A percentile compares a stretch with the other conserved stretches of the same genome.
phyloP scores from a whole-genome alignment of 2,797 vertebrate genomes.

The Halcyon smyrnensis region DNA sequence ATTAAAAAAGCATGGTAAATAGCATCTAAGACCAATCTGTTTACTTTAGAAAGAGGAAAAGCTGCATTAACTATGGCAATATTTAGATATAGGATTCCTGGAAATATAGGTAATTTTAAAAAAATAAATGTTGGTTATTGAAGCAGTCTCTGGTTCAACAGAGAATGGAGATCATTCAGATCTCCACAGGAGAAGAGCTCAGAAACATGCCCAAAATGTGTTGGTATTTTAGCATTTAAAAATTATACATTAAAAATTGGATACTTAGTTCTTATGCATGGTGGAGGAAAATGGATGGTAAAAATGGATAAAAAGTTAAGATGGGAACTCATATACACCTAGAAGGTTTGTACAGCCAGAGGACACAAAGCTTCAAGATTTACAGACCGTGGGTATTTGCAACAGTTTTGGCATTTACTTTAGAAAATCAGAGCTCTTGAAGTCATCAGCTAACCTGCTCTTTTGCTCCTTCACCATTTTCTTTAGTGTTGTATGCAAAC shows the following conservation, averaged over 20 bases:
- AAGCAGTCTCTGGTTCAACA: neutral
- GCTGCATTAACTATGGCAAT: no score
- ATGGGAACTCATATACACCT: neutral
- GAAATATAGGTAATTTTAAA: no score
- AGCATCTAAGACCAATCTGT: no score
- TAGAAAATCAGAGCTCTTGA: neutral
- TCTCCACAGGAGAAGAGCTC: neutral
- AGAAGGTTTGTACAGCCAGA: neutral
- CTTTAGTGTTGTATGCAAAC: neutral
- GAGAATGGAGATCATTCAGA: neutral
- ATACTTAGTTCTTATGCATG: neutral
- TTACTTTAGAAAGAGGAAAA: no score
- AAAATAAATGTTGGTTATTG: neutral
- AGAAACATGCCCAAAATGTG: neutral
- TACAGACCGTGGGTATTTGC: neutral
- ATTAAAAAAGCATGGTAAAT: no score
- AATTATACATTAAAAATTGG: neutral
- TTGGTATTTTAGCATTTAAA: neutral
- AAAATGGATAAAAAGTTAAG: neutral
- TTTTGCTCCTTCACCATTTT: neutral
- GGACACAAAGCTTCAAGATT: neutral
- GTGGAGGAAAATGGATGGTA: neutral
- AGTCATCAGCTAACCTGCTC: neutral
- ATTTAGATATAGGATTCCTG: no score
- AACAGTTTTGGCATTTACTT: neutral